Evolutionary conservation across 2,888 invertebrate genomes (phyloP), one percentile per base, ranked within the genome.

Genomic region (Actias luna): DNA sequence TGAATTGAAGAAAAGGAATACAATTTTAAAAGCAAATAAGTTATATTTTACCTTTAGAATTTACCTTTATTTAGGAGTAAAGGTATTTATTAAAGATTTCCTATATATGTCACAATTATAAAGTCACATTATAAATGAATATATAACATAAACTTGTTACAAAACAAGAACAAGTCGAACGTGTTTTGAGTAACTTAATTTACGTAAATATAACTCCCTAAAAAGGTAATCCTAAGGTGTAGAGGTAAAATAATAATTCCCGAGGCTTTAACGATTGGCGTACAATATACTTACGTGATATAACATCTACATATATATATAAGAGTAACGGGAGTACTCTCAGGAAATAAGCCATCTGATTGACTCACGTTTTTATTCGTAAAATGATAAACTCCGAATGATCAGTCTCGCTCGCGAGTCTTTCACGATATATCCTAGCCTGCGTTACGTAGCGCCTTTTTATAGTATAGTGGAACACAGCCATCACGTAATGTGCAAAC

Each of bases 1-100:
- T 59, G n/a, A 36, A 59, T 59, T 42, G 36, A 59, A 22, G 22
- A 59, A 42, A 42, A 16, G 27, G 16, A 36, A 16, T 35, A 35
- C 59, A 5, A 29, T 58, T 12, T 58, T 18, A 22, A 36, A 22
- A 29, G 58, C 27, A 18, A 3, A 36, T 58, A 59, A 33, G n/a
- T 18, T 50, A 22, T 8, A 12, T 50, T 12, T 12, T 1, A n/a
- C n/a, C n/a, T n/a, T n/a, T n/a, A n/a, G n/a, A n/a, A n/a, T n/a
- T n/a, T n/a, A n/a, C n/a, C n/a, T n/a, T n/a, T n/a, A n/a, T n/a
- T n/a, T n/a, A n/a, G n/a, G n/a, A 10, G 12, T 12, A 50, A 50
- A 25, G 2, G 3, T 8, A 25, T 50, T 25, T 50, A 25, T 50
- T 25, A 25, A 50, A 22, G 12, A 25, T 50, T 2, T 10, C 25